Conservation (phyloP, 2,113 vertebrate species). For the Ascaphus truei region DNA sequence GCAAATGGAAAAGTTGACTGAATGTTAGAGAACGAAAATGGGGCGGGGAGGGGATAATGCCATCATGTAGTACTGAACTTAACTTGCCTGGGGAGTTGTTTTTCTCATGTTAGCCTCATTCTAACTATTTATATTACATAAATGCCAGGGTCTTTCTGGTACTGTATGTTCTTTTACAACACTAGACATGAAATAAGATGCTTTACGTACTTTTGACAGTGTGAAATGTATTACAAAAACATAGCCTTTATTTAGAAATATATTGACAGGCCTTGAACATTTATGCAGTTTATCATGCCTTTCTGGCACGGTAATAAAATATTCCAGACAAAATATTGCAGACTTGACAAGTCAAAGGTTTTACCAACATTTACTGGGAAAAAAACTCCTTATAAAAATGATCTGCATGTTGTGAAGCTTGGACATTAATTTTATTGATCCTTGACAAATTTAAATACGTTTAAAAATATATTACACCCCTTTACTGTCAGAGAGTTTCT, state of each 20-base stretch:
- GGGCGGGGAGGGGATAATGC: no score
- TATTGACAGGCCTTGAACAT: slow-evolving; percentile 5
- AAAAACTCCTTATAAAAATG: background rate
- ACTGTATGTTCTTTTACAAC: no score
- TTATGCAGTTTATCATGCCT: slow-evolving; percentile 1
- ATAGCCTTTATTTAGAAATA: slow-evolving; percentile 8
- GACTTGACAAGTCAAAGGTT: background rate
- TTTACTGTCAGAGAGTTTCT: no score
- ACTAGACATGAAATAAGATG: background rate
- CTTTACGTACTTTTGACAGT: background rate
- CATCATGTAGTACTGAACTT: no score
- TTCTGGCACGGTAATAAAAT: slow-evolving; percentile 10
- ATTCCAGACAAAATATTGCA: background rate
- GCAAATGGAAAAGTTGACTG: no score
- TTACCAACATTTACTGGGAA: background rate
- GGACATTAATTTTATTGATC: background rate
- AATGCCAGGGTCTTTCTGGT: no score
- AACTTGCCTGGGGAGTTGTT: no score
- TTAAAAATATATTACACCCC: background rate
- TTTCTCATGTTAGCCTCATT: no score
- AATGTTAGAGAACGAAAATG: no score
- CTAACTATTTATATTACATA: no score
- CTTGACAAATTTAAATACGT: background rate
- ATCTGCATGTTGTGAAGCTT: background rate
- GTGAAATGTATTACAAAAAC: slow-evolving; percentile 4